Base-by-base conservation (phyloP, 1,140 invertebrate genomes). In the Caenorhabditis latens region DNA sequence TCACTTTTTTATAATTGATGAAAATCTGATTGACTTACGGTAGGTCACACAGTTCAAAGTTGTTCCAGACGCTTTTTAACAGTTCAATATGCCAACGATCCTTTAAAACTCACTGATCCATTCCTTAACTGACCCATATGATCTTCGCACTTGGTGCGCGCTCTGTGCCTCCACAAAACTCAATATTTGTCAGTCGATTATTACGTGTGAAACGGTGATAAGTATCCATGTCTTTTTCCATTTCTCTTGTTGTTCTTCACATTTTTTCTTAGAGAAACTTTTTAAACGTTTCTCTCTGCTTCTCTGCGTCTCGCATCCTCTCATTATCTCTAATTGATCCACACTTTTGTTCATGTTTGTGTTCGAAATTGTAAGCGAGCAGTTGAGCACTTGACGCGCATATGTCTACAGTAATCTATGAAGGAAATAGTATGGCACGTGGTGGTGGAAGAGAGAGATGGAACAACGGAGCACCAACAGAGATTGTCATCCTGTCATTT, bases 181-280 rank as follows among this genome's bases (percentile, higher is more conserved):
- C 24, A 67, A 67, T 67, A 67, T 67, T 67, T 67, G 63, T 42
- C 9, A n/a, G 9, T n/a, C 5, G 6, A 8, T 0, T n/a, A 8
- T 79, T 79, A 79, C 71, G 71, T 79, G 46, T 79, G 71, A 79
- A 79, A 19, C 61, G n/a, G 46, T 79, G 71, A 79, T 79, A 79
- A 79, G 71, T 79, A 79, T 79, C 71, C 46, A 79, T 79, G 46
- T 79, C 71, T 21, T 24, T 4, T 16, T 53, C 16, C 9, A 13
- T 53, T 53, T 53, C 16, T 46, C 67, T 8, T 71, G 67, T 67
- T 67, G 63, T 67, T 67, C 63, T 32, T 14, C 6, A 4, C 63
- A 40, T 32, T 67, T 67, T 61, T 67, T 21, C 2, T 32, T 16
- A 11, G n/a, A 21, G n/a, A n/a, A 16, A 24, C 32, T 19, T 65